phyloP scores from a whole-genome alignment of 2,888 invertebrate species.

The Eumacrocentrus americanus region DNA sequence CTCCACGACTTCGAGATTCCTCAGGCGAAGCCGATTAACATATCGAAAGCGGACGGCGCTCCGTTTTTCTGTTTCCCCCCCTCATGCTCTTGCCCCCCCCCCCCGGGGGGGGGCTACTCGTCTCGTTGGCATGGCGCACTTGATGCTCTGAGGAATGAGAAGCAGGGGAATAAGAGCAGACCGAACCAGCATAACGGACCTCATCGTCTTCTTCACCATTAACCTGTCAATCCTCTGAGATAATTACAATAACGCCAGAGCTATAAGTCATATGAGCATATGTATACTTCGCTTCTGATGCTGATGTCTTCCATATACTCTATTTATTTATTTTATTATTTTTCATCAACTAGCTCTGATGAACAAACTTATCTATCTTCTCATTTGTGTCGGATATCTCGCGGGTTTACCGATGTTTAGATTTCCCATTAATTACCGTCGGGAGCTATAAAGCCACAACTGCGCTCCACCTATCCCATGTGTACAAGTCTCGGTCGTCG shows the following conservation, averaged over 20 bases:
- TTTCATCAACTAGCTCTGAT: too few species aligned
- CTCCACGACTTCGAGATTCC: background rate
- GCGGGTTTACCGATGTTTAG: background rate
- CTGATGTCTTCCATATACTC: too few species aligned
- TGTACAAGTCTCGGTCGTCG: background rate
- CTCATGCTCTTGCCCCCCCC: background rate
- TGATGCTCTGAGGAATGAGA: slow-evolving; percentile 30
- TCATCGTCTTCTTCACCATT: slow-evolving; percentile 31
- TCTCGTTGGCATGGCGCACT: background rate
- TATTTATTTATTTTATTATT: too few species aligned
- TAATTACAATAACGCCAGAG: slow-evolving; percentile 41
- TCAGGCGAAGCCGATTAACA: slow-evolving; percentile 26
- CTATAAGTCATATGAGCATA: slow-evolving; percentile 4
- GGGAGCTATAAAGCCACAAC: background rate
- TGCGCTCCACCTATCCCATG: background rate
- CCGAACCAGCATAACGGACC: background rate
- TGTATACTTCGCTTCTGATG: too few species aligned
- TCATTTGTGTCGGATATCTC: background rate
- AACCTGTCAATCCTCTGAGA: slow-evolving; percentile 40
- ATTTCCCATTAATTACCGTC: slow-evolving; percentile 8
- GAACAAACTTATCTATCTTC: too few species aligned
- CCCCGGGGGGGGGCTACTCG: background rate
- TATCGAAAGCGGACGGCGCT: slow-evolving; percentile 17
- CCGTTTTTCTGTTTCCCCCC: background rate
- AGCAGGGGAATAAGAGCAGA: slow-evolving; percentile 23